phyloP scores from a whole-genome alignment of 2,797 vertebrate genomes.

The Acanthurus leucopareius region DNA sequence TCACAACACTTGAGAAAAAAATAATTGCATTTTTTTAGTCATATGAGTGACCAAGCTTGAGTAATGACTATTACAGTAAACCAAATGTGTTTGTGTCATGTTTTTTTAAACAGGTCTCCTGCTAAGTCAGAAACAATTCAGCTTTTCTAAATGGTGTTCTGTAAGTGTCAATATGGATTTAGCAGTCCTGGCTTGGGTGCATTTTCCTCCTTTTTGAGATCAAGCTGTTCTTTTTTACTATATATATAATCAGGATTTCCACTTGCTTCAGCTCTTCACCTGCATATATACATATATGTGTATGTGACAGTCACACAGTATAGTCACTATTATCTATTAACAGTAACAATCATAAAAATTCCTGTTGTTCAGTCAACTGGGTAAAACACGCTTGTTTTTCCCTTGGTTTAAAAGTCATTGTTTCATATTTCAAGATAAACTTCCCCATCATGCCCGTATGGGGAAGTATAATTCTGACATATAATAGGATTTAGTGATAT shows the following conservation, averaged over 20 bases:
- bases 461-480: conserved; percentile 19
- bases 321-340: conserved; percentile 1
- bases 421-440: conserved; percentile 22
- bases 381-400: conserved; percentile 18
- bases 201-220: conserved; percentile 7
- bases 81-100: background rate
- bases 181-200: background rate
- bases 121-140: conserved; percentile 16
- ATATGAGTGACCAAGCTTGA: background rate
- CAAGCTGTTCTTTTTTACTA: conserved; percentile 8
- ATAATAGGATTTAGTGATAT: conserved; percentile 23
- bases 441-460: background rate
- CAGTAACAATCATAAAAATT: conserved; percentile 20
- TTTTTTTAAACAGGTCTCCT: conserved; percentile 4
- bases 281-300: background rate
- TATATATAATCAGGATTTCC: background rate
- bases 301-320: background rate
- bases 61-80: conserved; percentile 6
- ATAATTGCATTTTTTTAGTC: background rate
- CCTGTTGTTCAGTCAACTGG: conserved; percentile 7
- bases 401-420: conserved; percentile 14
- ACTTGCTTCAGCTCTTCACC: conserved; percentile 9
- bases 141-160: conserved; percentile 22
- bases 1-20: background rate
- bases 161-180: conserved; percentile 48